Conservation (phyloP, 2,113 vertebrate species). For the Uropsilus gracilis region DNA sequence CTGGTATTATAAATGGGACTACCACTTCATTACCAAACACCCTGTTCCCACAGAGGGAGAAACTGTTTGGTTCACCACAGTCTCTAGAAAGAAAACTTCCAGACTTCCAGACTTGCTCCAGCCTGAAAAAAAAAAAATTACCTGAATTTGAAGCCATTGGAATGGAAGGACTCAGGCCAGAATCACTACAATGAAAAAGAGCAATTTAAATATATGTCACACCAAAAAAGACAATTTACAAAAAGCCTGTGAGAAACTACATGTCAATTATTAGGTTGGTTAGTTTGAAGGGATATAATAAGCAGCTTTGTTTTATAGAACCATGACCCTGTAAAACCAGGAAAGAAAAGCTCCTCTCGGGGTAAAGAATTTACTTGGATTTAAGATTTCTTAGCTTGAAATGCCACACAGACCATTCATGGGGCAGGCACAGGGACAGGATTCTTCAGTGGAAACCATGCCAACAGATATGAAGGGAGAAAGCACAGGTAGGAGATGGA, state of each 20-base stretch:
- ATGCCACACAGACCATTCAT: background rate
- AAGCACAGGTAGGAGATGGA: background rate
- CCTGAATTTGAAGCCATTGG: slow-evolving; percentile 94
- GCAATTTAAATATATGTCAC: slow-evolving; percentile 30
- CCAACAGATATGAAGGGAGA: background rate
- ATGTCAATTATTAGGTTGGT: background rate
- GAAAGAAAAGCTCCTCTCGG: background rate
- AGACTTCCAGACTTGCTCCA: background rate
- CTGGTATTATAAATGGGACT: background rate
- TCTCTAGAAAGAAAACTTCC: background rate
- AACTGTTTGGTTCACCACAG: background rate
- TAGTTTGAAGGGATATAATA: background rate
- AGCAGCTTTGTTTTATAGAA: background rate
- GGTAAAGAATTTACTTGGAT: background rate
- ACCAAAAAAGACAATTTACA: slow-evolving; percentile 39
- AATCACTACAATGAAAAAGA: slow-evolving; percentile 90
- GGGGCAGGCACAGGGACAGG: background rate
- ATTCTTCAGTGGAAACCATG: background rate
- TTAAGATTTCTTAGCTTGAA: background rate
- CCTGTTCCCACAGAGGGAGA: background rate
- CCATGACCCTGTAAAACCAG: background rate
- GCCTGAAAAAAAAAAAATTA: slow-evolving; percentile 78
- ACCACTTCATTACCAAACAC: background rate
- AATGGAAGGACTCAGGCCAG: slow-evolving; percentile 93
- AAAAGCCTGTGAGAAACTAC: background rate